These are phyloP conservation scores for Disparrhopalites patrizii DNA, from an alignment of 2,888 invertebrate species.

Conservation along the genomic window DNA sequence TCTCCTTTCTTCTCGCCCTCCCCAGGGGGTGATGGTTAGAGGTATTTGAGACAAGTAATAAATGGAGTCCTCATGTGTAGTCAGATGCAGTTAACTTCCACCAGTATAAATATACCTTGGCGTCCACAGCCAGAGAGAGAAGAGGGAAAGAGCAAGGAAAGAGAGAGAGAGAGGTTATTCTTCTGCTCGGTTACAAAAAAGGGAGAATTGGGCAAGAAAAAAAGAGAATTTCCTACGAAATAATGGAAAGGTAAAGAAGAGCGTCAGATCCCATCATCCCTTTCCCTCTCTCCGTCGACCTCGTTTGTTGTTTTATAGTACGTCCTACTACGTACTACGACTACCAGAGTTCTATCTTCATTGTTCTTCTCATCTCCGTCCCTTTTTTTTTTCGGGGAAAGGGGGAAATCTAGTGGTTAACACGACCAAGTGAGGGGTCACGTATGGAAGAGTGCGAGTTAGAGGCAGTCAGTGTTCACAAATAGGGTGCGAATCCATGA, in stretches of 20 bases:
- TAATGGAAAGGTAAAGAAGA: constrained; percentile 24
- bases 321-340: no score
- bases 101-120: no score
- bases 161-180: no score
- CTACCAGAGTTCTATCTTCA: no score
- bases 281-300: not conserved
- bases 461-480: constrained; percentile 32
- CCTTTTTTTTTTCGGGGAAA: not conserved
- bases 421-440: no score
- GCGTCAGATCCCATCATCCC: constrained; percentile 8
- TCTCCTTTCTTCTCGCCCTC: constrained; percentile 10
- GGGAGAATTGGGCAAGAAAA: constrained; percentile 21
- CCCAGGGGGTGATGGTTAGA: constrained; percentile 17
- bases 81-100: constrained; percentile 13
- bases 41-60: constrained; percentile 25
- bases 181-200: no score
- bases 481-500: constrained; percentile 37
- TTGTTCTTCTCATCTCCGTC: not conserved
- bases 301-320: no score
- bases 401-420: constrained; percentile 18
- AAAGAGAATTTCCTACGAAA: constrained; percentile 19
- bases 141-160: no score
- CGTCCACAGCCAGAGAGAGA: no score
- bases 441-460: constrained; percentile 22
- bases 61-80: constrained; percentile 15